Evolutionary conservation across 2,113 vertebrate species (phyloP), one percentile per base, ranked within the genome.

Genomic region (Malurus melanocephalus): DNA sequence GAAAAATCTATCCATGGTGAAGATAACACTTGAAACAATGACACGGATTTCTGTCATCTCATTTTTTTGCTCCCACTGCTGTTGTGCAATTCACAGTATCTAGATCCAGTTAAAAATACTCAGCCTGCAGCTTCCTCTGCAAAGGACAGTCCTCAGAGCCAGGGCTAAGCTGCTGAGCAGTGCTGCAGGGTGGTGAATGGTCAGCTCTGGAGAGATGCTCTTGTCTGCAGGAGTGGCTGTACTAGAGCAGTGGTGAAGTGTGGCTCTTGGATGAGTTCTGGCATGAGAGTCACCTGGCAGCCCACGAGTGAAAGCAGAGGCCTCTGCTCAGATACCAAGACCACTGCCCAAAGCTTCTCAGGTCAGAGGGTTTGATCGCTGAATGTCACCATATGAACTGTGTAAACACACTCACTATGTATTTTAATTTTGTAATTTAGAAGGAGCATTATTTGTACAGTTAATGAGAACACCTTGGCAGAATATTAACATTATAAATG

Each of bases 91-190:
- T 78, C 22, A 40, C 19, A 23, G 19, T 40, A 60, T 60, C 27
- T 21, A 75, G 45, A 72, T 4, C 5, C 13, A 40, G 61, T 60
- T 26, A 19, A 77, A 92, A 55, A 51, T 14, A 84, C 13, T 43
- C 22, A 45, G 3, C 19, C 28, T 78, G 21, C 16, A 66, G 9
- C 18, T 57, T 76, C 7, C 14, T 59, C 45, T 73, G 42, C 16
- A 38, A 87, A 65, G 14, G 16, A 8, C 3, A 0, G 12, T 67
- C 11, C 38, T 67, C 20, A 64, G 27, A 71, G 0, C 0, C 27
- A 65, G 53, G 45, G 23, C 6, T 38, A 55, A 78, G 26, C 38
- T 68, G 26, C 35, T 30, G 20, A 35, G 16, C 8, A 42, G 38
- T 45, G 12, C 26, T 30, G 33, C 46, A 38, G 9, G 13, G 24